phyloP scores from a whole-genome alignment of 2,113 vertebrate species.

The Serinus canaria region DNA sequence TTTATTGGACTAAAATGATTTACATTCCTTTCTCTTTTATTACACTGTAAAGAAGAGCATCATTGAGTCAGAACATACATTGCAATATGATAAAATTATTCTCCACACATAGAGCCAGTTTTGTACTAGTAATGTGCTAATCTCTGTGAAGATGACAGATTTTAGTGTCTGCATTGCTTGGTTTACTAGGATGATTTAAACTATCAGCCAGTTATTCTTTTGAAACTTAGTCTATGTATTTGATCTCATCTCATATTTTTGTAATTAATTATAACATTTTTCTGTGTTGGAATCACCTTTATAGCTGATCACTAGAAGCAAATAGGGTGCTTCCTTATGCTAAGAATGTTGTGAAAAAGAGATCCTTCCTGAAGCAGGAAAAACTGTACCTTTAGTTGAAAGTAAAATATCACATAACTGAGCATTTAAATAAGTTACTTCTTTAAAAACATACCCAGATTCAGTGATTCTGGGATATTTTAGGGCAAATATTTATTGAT shows the following conservation, averaged over 20 bases:
- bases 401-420: not conserved
- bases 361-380: not conserved
- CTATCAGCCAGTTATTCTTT: not conserved
- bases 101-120: constrained; percentile 28
- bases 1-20: constrained; percentile 56
- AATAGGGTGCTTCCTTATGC: not conserved
- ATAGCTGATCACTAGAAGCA: not conserved
- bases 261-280: constrained; percentile 9
- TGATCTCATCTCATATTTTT: not conserved
- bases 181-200: constrained; percentile 10
- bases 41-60: constrained; percentile 47
- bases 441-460: not conserved
- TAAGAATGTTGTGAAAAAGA: not conserved
- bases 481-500: not conserved
- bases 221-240: not conserved
- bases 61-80: constrained; percentile 60
- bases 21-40: constrained; percentile 60
- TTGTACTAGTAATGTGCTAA: not conserved
- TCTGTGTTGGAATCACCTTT: not conserved
- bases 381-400: not conserved
- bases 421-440: not conserved
- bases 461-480: not conserved
- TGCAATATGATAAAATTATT: constrained; percentile 66
- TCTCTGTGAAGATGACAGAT: not conserved
- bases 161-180: not conserved